Conservation (phyloP, 2,888 invertebrate species). For the Latheticus oryzae region DNA sequence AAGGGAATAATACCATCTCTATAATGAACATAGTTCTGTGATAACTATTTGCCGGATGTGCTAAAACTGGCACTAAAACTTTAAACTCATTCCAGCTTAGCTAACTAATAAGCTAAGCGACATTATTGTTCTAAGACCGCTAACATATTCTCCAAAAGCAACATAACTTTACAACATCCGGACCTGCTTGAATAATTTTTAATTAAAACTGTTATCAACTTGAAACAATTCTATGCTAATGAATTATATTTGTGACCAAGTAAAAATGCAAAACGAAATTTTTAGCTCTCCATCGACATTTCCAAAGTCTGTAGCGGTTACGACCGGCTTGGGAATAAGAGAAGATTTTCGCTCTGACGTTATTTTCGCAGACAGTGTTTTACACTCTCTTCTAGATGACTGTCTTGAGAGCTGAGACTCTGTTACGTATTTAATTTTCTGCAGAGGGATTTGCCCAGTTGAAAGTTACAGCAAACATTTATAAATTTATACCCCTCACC, state of each 20-base stretch:
- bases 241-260: too few species aligned
- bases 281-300: slow-evolving; percentile 20
- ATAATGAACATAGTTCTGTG: slow-evolving; percentile 35
- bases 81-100: slow-evolving; percentile 39
- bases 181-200: slow-evolving; percentile 7
- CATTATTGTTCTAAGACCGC: slow-evolving; percentile 38
- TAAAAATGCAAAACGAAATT: slow-evolving; percentile 14
- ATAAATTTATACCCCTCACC: slow-evolving; percentile 32
- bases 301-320: slow-evolving; percentile 36
- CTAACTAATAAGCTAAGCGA: slow-evolving; percentile 38
- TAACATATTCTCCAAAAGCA: slow-evolving; percentile 29
- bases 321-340: slow-evolving; percentile 45
- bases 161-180: slow-evolving; percentile 27
- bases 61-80: slow-evolving; percentile 40
- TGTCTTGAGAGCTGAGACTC: slow-evolving; percentile 48
- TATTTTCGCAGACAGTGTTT: slow-evolving; percentile 50
- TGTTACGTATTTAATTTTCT: slow-evolving; percentile 53
- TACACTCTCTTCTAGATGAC: slow-evolving; percentile 51
- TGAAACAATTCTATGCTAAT: too few species aligned
- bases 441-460: slow-evolving; percentile 48
- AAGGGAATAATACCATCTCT: slow-evolving; percentile 38
- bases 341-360: slow-evolving; percentile 44
- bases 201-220: slow-evolving; percentile 24
- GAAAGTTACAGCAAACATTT: slow-evolving; percentile 44
- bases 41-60: slow-evolving; percentile 40